Percentiles rank a stretch among this genome's conserved stretches.
These are phyloP conservation scores for Upupa epops DNA, from an alignment of 2,113 vertebrate species.

Conservation along the genomic window DNA sequence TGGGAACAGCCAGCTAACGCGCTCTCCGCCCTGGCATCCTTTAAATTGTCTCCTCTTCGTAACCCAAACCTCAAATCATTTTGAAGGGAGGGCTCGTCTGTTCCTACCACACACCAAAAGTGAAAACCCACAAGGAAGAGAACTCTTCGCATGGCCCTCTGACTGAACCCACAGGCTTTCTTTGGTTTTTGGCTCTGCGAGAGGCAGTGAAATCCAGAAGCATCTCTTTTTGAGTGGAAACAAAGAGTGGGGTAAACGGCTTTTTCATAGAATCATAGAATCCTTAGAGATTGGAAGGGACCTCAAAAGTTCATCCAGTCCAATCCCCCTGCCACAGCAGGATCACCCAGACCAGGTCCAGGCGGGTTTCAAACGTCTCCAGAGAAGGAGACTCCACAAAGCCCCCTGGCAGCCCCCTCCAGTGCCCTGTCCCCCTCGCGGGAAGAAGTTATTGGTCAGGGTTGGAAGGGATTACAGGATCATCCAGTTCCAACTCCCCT, in stretches of 20 bases:
- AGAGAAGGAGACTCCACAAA: no score
- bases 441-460: no score
- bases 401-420: no score
- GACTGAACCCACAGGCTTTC: background rate
- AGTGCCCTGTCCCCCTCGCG: no score
- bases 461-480: no score
- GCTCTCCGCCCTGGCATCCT: slow-evolving; percentile 38
- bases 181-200: background rate
- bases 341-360: no score
- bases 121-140: background rate
- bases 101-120: slow-evolving; percentile 2
- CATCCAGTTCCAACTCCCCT: no score
- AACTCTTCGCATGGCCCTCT: background rate
- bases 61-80: slow-evolving; percentile 60
- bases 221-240: background rate
- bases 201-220: background rate
- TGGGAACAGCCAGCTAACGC: slow-evolving; percentile 13
- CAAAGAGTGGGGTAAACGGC: rapidly evolving
- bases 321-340: no score
- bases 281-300: no score
- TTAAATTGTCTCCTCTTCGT: slow-evolving; percentile 24
- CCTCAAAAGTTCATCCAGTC: no score
- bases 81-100: background rate
- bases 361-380: no score
- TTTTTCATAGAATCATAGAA: no score